These are phyloP conservation scores for Troides helena DNA, from an alignment of 2,888 invertebrate genomes.

Conservation along the genomic window DNA sequence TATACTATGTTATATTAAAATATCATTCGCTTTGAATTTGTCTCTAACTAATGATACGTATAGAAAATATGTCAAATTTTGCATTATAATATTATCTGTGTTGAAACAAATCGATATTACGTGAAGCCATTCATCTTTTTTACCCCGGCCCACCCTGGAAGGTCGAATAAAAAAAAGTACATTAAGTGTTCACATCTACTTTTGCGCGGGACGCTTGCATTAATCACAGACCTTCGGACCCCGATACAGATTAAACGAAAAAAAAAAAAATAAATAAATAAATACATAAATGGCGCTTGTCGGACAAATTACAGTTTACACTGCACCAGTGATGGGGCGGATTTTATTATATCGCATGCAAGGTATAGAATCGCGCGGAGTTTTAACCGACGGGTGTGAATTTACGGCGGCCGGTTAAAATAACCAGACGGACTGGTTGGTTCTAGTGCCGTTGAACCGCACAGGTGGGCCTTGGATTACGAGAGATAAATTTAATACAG, in stretches of 20 bases:
- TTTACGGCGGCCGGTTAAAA: conserved; percentile 56
- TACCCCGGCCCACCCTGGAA: conserved; percentile 52
- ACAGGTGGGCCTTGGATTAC: conserved; percentile 75
- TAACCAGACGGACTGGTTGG: conserved; percentile 72
- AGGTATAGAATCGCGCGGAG: conserved; percentile 57
- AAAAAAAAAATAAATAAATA: conserved; percentile 45
- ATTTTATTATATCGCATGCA: conserved; percentile 47
- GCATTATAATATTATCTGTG: no score
- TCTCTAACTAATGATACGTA: no score
- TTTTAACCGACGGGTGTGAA: conserved; percentile 60
- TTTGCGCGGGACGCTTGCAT: conserved; percentile 52
- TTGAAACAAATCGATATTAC: no score
- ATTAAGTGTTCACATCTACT: conserved; percentile 43
- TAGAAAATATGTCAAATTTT: no score
- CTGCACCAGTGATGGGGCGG: conserved; percentile 43
- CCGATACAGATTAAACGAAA: conserved; percentile 60
- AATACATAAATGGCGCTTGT: conserved; percentile 66
- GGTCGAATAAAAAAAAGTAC: conserved; percentile 34
- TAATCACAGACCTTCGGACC: conserved; percentile 62
- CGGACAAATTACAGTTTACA: conserved; percentile 52
- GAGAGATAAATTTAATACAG: conserved; percentile 73
- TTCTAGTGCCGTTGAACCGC: conserved; percentile 74
- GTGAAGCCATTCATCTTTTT: conserved; percentile 28
- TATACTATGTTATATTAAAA: no score
- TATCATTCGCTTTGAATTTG: no score